A percentile compares a stretch with the other conserved stretches of the same genome.
phyloP scores from a whole-genome alignment of 2,797 vertebrate genomes.

The Erpetoichthys calabaricus region DNA sequence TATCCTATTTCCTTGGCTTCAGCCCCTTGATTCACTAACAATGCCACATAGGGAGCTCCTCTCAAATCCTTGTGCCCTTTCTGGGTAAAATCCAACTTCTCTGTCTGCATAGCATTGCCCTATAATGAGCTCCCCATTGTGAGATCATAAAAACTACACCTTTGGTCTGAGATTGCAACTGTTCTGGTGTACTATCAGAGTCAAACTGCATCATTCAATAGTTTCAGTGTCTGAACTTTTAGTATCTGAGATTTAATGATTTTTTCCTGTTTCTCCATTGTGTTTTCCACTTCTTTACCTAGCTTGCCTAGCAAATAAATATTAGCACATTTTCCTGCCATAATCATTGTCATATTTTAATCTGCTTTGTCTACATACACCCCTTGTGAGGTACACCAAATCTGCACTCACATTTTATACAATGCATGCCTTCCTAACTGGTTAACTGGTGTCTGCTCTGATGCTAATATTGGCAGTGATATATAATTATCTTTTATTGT shows the following conservation, averaged over 20 bases:
- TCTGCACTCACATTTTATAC: too few species aligned
- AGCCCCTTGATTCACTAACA: background rate
- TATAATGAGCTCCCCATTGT: background rate
- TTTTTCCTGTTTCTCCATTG: background rate
- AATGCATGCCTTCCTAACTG: background rate
- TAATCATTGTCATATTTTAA: background rate
- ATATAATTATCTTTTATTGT: background rate
- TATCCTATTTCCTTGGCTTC: background rate
- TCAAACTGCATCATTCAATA: slow-evolving; percentile 3
- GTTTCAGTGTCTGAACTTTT: background rate
- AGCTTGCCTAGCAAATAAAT: slow-evolving; percentile 5
- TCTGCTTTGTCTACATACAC: background rate
- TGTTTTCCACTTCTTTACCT: background rate
- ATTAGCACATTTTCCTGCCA: background rate
- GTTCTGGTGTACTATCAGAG: too few species aligned
- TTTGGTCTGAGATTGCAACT: too few species aligned
- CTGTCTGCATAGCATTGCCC: background rate
- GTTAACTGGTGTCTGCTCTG: background rate
- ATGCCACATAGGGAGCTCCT: background rate
- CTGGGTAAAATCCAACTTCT: background rate
- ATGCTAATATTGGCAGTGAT: background rate
- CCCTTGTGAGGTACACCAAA: background rate
- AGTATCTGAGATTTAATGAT: background rate
- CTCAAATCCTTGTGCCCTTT: background rate
- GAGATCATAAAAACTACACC: background rate